phyloP scores from a whole-genome alignment of 1,140 invertebrate species.

The Hyphantria cunea region DNA sequence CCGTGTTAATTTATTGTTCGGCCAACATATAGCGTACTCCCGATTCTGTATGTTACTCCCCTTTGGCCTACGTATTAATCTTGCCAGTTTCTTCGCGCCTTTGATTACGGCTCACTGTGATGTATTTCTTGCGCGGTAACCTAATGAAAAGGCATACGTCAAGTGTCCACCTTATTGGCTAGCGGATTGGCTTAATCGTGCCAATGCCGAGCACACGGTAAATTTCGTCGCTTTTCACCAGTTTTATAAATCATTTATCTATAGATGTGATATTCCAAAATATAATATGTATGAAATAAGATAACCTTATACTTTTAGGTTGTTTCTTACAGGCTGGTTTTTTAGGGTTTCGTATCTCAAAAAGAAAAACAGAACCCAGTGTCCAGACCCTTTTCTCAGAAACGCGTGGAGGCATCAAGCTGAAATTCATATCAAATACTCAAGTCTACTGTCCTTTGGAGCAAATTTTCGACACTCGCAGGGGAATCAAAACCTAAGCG shows the following conservation, averaged over 20 bases:
- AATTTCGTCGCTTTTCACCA: slow-evolving; percentile 54
- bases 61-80: slow-evolving; percentile 73
- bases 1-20: slow-evolving; percentile 44
- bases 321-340: too few species aligned
- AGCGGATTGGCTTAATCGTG: slow-evolving; percentile 69
- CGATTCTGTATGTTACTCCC: slow-evolving; percentile 52
- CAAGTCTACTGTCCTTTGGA: too few species aligned
- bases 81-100: slow-evolving; percentile 61
- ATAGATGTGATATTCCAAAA: too few species aligned
- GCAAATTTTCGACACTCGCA: too few species aligned
- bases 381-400: too few species aligned
- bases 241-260: neutral
- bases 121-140: slow-evolving; percentile 75
- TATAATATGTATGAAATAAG: too few species aligned
- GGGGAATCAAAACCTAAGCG: too few species aligned
- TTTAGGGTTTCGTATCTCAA: too few species aligned
- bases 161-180: slow-evolving; percentile 77
- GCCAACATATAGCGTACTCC: slow-evolving; percentile 41
- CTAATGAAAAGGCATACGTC: slow-evolving; percentile 78
- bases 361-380: too few species aligned
- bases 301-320: neutral
- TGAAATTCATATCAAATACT: too few species aligned
- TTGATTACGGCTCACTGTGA: slow-evolving; percentile 76
- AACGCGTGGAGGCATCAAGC: too few species aligned
- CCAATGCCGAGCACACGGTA: slow-evolving; percentile 52